These are phyloP conservation scores for Platycercus adscitus DNA, from an alignment of 2,113 vertebrate species.

Conservation along the genomic window DNA sequence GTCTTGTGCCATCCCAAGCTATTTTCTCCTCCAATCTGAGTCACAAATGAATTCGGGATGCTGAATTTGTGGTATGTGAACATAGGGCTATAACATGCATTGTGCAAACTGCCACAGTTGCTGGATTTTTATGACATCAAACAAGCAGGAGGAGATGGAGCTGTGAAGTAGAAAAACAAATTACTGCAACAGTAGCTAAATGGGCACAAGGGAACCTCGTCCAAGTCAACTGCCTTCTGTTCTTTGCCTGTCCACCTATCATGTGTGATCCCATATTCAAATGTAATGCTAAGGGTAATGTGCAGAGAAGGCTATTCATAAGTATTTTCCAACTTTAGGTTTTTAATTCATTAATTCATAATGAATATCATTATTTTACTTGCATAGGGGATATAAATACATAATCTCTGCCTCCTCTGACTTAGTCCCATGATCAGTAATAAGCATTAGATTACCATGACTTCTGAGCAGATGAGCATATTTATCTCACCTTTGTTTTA, in stretches of 20 bases:
- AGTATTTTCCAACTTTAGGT: background rate
- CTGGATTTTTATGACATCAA: slow-evolving; percentile 51
- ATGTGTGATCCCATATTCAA: background rate
- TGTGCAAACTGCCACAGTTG: slow-evolving; percentile 46
- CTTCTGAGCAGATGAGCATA: background rate
- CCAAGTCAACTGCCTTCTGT: slow-evolving; percentile 43
- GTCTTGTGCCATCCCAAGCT: slow-evolving; percentile 51
- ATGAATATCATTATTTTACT: background rate
- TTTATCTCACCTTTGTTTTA: slow-evolving; percentile 29
- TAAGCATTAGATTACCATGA: background rate
- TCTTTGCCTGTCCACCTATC: background rate
- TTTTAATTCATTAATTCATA: background rate
- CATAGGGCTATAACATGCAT: slow-evolving; percentile 35
- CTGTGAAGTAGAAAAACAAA: slow-evolving; percentile 61
- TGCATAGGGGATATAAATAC: background rate
- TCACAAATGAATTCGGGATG: slow-evolving; percentile 44
- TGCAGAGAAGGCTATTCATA: background rate
- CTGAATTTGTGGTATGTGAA: slow-evolving; percentile 36
- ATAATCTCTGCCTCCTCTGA: background rate
- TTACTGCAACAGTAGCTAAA: slow-evolving; percentile 33
- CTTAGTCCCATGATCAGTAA: background rate
- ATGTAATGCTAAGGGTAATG: background rate
- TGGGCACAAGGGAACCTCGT: background rate
- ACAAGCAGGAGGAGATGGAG: slow-evolving; percentile 54
- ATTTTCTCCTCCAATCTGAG: slow-evolving; percentile 50